A percentile compares a stretch with the other conserved stretches of the same genome.
phyloP scores from a whole-genome alignment of 2,113 vertebrate species.

The Pimephales promelas region DNA sequence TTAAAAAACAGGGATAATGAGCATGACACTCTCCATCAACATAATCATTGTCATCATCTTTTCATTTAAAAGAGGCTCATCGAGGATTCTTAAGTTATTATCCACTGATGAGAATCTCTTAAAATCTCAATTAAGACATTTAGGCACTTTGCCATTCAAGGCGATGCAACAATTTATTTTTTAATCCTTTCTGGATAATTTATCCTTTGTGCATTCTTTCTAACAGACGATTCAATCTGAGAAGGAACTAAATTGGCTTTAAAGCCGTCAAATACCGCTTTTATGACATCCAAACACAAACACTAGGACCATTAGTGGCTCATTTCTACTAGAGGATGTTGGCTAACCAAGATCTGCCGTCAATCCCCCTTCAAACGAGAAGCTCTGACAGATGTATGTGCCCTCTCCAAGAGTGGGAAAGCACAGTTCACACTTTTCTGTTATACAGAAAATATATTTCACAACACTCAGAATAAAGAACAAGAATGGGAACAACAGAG shows the following conservation, averaged over 20 bases:
- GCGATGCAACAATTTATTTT: background rate
- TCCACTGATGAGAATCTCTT: constrained; percentile 33
- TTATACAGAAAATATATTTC: background rate
- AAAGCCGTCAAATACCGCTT: constrained; percentile 47
- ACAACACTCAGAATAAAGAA: constrained; percentile 32
- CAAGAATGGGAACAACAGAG: constrained; percentile 30
- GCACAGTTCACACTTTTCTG: constrained; percentile 29
- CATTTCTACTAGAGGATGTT: constrained; percentile 11
- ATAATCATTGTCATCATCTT: constrained; percentile 31
- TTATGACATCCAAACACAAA: constrained; percentile 18
- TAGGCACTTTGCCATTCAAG: constrained; percentile 37
- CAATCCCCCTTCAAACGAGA: background rate
- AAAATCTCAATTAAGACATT: constrained; percentile 45
- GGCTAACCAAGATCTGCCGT: background rate
- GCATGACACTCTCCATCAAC: background rate
- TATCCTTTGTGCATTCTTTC: constrained; percentile 21
- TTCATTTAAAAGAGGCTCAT: constrained; percentile 27
- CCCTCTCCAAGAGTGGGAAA: background rate
- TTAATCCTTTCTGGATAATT: constrained; percentile 35
- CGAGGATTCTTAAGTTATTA: constrained; percentile 24
- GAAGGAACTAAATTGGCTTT: constrained; percentile 29
- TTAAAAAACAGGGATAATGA: constrained; percentile 8
- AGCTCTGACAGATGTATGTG: constrained; percentile 12
- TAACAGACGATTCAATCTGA: constrained; percentile 26
- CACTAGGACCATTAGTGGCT: constrained; percentile 29